Base-by-base conservation (phyloP, 37 sponge, comb jelly and placozoan genomes). In the Diacarnus erythraeanus region DNA sequence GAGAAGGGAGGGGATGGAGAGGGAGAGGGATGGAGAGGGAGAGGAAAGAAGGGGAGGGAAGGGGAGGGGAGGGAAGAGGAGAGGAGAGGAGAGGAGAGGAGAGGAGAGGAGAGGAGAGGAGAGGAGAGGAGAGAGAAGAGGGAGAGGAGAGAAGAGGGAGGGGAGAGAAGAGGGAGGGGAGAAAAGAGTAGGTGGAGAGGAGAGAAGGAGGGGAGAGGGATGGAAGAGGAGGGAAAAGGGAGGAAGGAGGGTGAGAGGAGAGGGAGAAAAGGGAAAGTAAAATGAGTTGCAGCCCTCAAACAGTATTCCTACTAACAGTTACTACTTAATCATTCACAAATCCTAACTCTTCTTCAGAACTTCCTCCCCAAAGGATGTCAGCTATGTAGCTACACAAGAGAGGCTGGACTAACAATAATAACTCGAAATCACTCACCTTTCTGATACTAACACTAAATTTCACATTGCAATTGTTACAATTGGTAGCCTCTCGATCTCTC, bases 361-460 rank as follows among this genome's bases (percentile, higher is more conserved):
- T n/a, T n/a, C n/a, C n/a, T n/a, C n/a, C n/a, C n/a, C n/a, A n/a
- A n/a, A n/a, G n/a, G n/a, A n/a, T n/a, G n/a, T n/a, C n/a, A n/a
- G n/a, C n/a, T n/a, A n/a, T n/a, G n/a, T n/a, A n/a, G n/a, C n/a
- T n/a, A n/a, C n/a, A n/a, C n/a, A n/a, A n/a, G n/a, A n/a, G n/a
- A n/a, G n/a, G n/a, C n/a, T n/a, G n/a, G n/a, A n/a, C n/a, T n/a
- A 64, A n/a, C 18, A 64, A 12, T n/a, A 35, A n/a, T 17, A n/a
- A n/a, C n/a, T n/a, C n/a, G n/a, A 9, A 8, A 57, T 30, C 2
- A 77, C 83, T n/a, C 37, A 89, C 89, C 79, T 68, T 88, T 68
- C 93, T 82, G 23, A 72, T 65, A 15, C 59, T 82, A 38, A 78
- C 86, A 59, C 76, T 69, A 81, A 93, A 93, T 57, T 72, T 71